Percentiles rank a stretch among this genome's conserved stretches.
phyloP scores from a whole-genome alignment of 2,797 vertebrate species.

The Intellagama lesueurii region DNA sequence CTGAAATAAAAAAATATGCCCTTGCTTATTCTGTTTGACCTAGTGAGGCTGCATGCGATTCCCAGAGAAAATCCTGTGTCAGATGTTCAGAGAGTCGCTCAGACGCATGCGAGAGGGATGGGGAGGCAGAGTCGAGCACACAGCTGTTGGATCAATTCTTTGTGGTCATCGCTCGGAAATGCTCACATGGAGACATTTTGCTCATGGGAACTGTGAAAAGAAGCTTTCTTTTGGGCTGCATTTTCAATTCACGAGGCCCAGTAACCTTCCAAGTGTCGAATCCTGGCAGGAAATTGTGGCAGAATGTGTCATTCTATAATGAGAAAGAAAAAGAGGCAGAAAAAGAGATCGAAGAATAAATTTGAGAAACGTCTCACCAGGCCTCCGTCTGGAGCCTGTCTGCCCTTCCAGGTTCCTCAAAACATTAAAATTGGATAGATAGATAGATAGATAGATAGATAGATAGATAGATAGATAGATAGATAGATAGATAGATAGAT shows the following conservation, averaged over 20 bases:
- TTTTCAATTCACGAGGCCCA: slow-evolving; percentile 56
- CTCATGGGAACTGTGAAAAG: slow-evolving; percentile 41
- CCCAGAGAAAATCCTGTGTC: slow-evolving; percentile 15
- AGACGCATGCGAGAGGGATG: slow-evolving; percentile 30
- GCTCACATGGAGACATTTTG: slow-evolving; percentile 59
- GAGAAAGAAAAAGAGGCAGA: slow-evolving; percentile 30
- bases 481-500: too few species aligned
- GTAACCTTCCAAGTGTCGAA: slow-evolving; percentile 62
- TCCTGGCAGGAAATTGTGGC: slow-evolving; percentile 49
- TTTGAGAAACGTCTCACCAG: slow-evolving; percentile 13
- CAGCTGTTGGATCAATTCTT: slow-evolving; percentile 67
- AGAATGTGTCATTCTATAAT: slow-evolving; percentile 56
- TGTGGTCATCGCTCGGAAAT: slow-evolving; percentile 61
- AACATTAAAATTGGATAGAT: not conserved
- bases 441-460: too few species aligned
- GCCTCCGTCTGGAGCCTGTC: not conserved
- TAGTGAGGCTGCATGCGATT: not conserved
- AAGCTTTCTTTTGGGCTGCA: slow-evolving; percentile 23
- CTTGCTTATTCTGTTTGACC: not conserved
- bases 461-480: too few species aligned
- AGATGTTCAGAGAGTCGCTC: not conserved
- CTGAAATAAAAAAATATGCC: not conserved
- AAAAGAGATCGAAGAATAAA: slow-evolving; percentile 47
- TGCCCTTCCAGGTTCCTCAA: not conserved
- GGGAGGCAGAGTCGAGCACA: slow-evolving; percentile 42